phyloP scores from a whole-genome alignment of 2,797 vertebrate genomes.

The Luscinia megarhynchos region DNA sequence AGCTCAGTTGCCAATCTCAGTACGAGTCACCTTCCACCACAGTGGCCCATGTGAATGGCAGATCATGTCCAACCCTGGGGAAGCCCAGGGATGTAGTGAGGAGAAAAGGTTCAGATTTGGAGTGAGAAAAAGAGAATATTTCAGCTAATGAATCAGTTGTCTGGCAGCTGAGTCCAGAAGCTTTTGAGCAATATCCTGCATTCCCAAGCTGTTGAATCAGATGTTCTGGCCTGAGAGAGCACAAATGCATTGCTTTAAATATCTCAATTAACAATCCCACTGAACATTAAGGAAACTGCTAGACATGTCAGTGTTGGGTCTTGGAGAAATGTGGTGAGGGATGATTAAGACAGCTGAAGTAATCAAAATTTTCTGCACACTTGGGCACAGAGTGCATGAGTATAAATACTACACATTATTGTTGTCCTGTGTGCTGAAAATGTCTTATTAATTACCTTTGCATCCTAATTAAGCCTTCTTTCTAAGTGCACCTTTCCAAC shows the following conservation, averaged over 20 bases:
- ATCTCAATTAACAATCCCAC: constrained; percentile 57
- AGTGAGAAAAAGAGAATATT: constrained; percentile 32
- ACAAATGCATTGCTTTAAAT: constrained; percentile 66
- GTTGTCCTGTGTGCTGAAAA: not conserved
- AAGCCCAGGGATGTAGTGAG: constrained; percentile 11
- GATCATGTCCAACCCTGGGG: not conserved
- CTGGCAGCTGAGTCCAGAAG: constrained; percentile 50
- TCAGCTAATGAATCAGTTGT: constrained; percentile 42
- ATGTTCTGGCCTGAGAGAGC: constrained; percentile 38
- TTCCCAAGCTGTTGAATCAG: constrained; percentile 55
- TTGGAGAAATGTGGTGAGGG: not conserved
- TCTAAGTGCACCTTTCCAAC: not conserved
- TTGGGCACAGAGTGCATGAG: not conserved
- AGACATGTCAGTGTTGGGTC: constrained; percentile 13
- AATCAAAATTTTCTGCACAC: constrained; percentile 20
- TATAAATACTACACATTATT: not conserved
- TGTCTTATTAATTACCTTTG: not conserved
- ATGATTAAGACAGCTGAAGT: not conserved
- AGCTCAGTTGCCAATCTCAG: not conserved
- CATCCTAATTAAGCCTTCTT: not conserved
- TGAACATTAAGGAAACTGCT: constrained; percentile 30
- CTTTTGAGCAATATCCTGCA: constrained; percentile 35
- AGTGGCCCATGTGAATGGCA: not conserved
- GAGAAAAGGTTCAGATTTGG: not conserved
- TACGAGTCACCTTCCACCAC: not conserved